phyloP scores from a whole-genome alignment of 92 coral and sea anemone species.

The Desmophyllum pertusum region DNA sequence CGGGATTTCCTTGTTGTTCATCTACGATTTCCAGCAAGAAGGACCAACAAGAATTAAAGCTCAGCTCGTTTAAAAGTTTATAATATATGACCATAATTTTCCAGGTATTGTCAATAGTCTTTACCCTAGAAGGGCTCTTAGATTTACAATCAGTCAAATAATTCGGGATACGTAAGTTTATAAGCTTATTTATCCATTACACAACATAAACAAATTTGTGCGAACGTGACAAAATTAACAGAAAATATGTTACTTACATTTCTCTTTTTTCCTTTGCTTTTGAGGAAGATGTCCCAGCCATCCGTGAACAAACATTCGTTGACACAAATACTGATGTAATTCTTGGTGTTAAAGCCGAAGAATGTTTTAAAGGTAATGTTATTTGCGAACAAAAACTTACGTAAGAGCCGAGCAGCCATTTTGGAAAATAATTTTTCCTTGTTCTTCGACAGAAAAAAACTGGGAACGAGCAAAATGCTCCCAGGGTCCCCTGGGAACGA shows the following conservation, averaged over 20 bases:
- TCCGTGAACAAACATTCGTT: constrained; percentile 17
- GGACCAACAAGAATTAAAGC: too few species aligned
- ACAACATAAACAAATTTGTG: not conserved
- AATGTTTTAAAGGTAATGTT: not conserved
- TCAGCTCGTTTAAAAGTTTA: too few species aligned
- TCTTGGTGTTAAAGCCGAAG: not conserved
- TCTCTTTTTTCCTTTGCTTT: constrained; percentile 39
- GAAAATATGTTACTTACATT: constrained; percentile 7
- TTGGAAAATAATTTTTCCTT: not conserved
- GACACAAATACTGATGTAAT: not conserved
- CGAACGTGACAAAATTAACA: not conserved
- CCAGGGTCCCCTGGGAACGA: too few species aligned
- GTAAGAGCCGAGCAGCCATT: constrained; percentile 30
- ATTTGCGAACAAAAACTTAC: constrained; percentile 12
- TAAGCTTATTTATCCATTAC: not conserved
- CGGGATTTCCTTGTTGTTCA: too few species aligned
- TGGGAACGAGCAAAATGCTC: constrained; percentile 11
- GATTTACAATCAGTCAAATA: not conserved
- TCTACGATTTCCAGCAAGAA: too few species aligned
- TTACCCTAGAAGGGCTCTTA: not conserved
- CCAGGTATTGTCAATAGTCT: too few species aligned
- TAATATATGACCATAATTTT: too few species aligned
- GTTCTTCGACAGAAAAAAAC: not conserved
- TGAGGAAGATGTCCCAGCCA: constrained; percentile 39
- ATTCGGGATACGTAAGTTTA: too few species aligned